Conservation (phyloP, 2,888 invertebrate genomes). For the Xiphydria camelus region DNA sequence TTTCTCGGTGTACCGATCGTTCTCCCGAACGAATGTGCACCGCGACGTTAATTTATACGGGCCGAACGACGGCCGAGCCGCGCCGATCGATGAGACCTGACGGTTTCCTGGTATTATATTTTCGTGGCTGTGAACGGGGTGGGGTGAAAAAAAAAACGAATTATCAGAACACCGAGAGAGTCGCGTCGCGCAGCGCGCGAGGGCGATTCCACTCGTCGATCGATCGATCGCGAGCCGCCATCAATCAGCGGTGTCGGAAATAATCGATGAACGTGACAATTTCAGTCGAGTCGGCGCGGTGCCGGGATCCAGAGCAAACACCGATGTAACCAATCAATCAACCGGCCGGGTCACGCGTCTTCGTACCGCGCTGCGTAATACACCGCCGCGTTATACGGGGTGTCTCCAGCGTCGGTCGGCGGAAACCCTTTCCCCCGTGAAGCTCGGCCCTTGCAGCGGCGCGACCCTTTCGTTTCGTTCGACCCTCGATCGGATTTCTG, state of each 20-base stretch:
- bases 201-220: conserved; percentile 10
- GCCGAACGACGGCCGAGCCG: too few relatives aligned
- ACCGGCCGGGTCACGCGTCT: conserved; percentile 45
- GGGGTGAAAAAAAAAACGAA: neutral
- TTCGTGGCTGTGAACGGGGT: too few relatives aligned
- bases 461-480: too few relatives aligned
- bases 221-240: conserved; percentile 30
- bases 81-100: too few relatives aligned
- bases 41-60: too few relatives aligned
- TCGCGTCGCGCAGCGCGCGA: neutral
- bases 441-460: too few relatives aligned
- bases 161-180: neutral
- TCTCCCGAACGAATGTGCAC: too few relatives aligned
- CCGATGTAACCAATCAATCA: conserved; percentile 51
- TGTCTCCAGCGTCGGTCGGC: conserved; percentile 2
- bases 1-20: too few relatives aligned
- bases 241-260: conserved; percentile 55
- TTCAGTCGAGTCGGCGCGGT: conserved; percentile 47
- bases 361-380: conserved; percentile 19
- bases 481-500: too few relatives aligned
- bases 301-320: conserved; percentile 56
- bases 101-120: too few relatives aligned
- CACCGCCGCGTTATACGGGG: conserved; percentile 10
- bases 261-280: conserved; percentile 57
- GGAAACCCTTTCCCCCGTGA: neutral